Evolutionary conservation across 2,113 vertebrate genomes (phyloP).

Genomic region (Petrocephalus zakoni): DNA sequence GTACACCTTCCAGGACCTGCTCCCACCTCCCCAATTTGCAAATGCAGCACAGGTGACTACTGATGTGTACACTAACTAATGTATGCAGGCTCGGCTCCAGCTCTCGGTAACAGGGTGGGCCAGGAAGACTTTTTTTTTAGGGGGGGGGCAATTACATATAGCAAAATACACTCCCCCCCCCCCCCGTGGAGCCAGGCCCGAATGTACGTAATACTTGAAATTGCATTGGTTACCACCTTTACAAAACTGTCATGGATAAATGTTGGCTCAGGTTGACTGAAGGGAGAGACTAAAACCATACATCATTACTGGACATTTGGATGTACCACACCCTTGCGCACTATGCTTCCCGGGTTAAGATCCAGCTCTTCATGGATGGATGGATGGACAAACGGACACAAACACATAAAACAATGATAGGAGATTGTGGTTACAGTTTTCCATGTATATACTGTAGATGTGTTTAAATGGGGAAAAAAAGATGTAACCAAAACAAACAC

Average conservation of each 20-base stretch:
- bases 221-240: background rate
- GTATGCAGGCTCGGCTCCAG: too few relatives aligned
- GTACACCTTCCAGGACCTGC: background rate
- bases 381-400: background rate
- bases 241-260: background rate
- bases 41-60: background rate
- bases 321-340: background rate
- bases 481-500: background rate
- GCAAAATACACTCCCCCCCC: too few relatives aligned
- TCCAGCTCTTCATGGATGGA: background rate
- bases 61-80: background rate
- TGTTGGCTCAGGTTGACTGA: background rate
- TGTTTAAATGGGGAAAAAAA: background rate
- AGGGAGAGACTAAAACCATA: background rate
- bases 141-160: too few relatives aligned
- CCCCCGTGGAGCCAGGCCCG: too few relatives aligned
- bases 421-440: background rate
- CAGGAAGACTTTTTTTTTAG: too few relatives aligned
- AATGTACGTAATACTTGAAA: background rate
- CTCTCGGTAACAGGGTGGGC: too few relatives aligned
- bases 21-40: background rate
- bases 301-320: background rate
- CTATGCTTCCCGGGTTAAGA: background rate
- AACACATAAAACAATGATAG: background rate
- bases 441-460: background rate